Evolutionary conservation across 2,888 invertebrate genomes (phyloP), one percentile per base, ranked within the genome.

Genomic region (Synanthedon myopaeformis): DNA sequence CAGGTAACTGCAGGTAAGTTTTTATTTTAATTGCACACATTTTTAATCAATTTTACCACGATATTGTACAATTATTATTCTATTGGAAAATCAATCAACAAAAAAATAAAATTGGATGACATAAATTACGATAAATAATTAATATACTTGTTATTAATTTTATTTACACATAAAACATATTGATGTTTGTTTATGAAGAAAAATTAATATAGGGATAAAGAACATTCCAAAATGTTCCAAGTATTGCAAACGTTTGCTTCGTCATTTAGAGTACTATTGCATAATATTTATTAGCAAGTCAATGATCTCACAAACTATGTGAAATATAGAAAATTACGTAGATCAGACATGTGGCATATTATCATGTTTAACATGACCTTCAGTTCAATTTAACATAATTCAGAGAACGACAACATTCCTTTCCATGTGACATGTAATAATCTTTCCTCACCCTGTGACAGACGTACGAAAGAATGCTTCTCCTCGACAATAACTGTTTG

Each of bases 391-490:
- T 13, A 45, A 45, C n/a, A 45, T 45, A 45, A 45, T 45, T 45
- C 45, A 45, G 14, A 8, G 3, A 45, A 45, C 42, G 49, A 49
- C 17, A 49, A 53, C 53, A 53, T 53, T 49, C 14, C 23, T 17
- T 6, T 10, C 23, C 42, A 51, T 51, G 28, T 42, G 19, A 35
- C 50, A 53, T 50, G 41, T 50, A 28, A 35, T 45, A 51, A 54
- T 51, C 51, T 45, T 51, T 54, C 54, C 23, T 57, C 56, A 56
- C 48, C 41, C 51, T 54, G 61, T 65, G 63, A 57, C 56, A 56
- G 59, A 63, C 56, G 61, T 59, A 61, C 63, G 66, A 62, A 65
- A 64, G 54, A 60, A 60, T 66, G 62, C 66, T 62, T 57, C 52
- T 58, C 59, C 42, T 23, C 66, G 63, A 56, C 59, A 61, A 58